Evolutionary conservation across 2,113 vertebrate species (phyloP), one percentile per base, ranked within the genome.

Genomic region (Stigmatopora nigra): DNA sequence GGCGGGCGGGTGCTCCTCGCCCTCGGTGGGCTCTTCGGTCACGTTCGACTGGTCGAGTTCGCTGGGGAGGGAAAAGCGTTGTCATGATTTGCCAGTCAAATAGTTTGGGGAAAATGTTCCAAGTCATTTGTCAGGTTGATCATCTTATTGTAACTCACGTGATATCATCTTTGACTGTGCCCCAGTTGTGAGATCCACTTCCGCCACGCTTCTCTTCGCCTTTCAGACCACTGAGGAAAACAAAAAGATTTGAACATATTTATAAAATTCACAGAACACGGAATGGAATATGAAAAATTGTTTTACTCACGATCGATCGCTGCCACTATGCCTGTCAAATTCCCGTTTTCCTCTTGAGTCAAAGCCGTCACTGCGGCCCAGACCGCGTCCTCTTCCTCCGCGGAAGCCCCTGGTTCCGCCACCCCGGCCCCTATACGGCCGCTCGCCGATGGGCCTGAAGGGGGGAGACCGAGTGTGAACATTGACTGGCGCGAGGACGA

Each of bases 151-250:
- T 15, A 48, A 81, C 88, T 85, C 81, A 98, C 97, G 93, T 97
- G 58, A 98, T 78, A 68, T 99, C 97, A 71, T 99, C 97, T 90
- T 99, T 99, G 86, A 98, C 96, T 45, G 92, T 98, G 77, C 97
- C 97, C 97, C 97, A 99, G 92, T 99, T 99, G 91, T 99, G 96
- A 31, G 96, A 94, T 85, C 97, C 95, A 61, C 96, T 93, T 76
- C 97, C 97, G 10, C 97, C 96, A 53, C 95, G 95, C 82, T 99
- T 98, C 85, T 99, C 97, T 79, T 99, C 96, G 12, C 94, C 92
- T 89, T 95, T 99, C 79, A 94, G 89, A 86, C 95, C 93, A 91
- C 97, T 99, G 92, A 10, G 49, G 4, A 51, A 20, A 7, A 55
- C 94, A 96, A 93, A 91, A 93, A 94, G 20, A 73, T 31, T 31